Percentiles rank a stretch among this genome's conserved stretches.
phyloP scores from a whole-genome alignment of 2,797 vertebrate species.

The Loriculus beryllinus region DNA sequence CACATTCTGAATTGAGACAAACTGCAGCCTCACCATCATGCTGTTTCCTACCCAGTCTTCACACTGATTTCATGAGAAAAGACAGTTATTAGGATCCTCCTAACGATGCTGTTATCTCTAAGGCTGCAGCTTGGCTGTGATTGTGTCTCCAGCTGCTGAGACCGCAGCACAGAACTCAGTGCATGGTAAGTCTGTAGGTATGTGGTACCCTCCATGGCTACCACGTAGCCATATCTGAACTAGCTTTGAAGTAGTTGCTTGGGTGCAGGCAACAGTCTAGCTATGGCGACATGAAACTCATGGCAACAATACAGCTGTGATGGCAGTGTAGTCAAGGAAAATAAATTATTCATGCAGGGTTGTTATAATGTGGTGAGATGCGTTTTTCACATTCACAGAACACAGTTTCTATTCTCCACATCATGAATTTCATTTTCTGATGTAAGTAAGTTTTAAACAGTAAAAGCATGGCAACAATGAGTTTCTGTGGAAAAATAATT shows the following conservation, averaged over 20 bases:
- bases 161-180: not conserved
- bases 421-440: not conserved
- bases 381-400: not conserved
- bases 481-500: not conserved
- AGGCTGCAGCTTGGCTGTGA: not conserved
- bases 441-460: not conserved
- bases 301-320: not conserved
- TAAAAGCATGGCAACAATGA: not conserved
- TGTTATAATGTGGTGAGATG: not conserved
- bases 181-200: not conserved
- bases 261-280: not conserved
- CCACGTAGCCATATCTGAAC: not conserved
- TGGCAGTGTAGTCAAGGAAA: not conserved
- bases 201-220: not conserved
- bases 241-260: not conserved
- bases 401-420: not conserved
- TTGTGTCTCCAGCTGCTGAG: not conserved
- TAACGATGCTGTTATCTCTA: not conserved
- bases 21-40: not conserved
- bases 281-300: not conserved
- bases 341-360: not conserved
- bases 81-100: not conserved
- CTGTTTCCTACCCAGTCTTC: not conserved
- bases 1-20: not conserved
- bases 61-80: not conserved